Percentiles rank a stretch among this genome's conserved stretches.
Evolutionary conservation across 2,797 vertebrate species (phyloP).

Genomic region (Sebastes diploproa): DNA sequence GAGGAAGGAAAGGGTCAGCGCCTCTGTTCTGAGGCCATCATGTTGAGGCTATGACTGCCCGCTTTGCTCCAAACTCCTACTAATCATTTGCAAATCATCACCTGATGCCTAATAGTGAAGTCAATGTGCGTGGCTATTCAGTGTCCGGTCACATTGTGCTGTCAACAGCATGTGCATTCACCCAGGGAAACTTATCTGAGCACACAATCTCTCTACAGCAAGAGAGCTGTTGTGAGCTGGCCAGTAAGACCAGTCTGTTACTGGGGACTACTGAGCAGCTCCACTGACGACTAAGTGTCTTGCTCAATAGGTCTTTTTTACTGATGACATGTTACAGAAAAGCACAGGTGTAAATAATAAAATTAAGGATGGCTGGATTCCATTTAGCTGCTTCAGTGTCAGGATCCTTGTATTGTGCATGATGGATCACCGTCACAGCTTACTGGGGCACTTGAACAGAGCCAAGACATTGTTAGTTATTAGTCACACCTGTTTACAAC

Average conservation of each 20-base stretch:
- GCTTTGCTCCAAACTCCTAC: background rate
- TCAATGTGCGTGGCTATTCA: background rate
- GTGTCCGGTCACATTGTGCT: slow-evolving; percentile 14
- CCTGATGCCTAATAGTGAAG: slow-evolving; percentile 3
- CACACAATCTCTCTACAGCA: background rate
- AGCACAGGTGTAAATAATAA: background rate
- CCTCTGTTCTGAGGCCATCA: background rate
- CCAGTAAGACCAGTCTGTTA: background rate
- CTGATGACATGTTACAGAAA: background rate
- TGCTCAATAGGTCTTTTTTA: background rate
- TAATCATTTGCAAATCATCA: slow-evolving; percentile 39
- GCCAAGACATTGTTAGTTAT: background rate
- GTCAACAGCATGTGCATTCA: slow-evolving; percentile 1
- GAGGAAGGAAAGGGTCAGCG: background rate
- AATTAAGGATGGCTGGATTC: background rate
- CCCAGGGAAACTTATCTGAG: background rate
- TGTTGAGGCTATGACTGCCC: background rate
- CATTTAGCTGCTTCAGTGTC: background rate
- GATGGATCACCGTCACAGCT: background rate
- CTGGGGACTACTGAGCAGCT: background rate
- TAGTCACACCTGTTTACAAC: background rate
- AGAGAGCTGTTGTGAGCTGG: too few species aligned
- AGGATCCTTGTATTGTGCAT: background rate
- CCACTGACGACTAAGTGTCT: background rate
- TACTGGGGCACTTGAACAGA: background rate